Percentiles rank a stretch among this genome's conserved stretches.
Evolutionary conservation across 2,113 vertebrate genomes (phyloP).

Genomic region (Pseudolaguvia tuberculata): DNA sequence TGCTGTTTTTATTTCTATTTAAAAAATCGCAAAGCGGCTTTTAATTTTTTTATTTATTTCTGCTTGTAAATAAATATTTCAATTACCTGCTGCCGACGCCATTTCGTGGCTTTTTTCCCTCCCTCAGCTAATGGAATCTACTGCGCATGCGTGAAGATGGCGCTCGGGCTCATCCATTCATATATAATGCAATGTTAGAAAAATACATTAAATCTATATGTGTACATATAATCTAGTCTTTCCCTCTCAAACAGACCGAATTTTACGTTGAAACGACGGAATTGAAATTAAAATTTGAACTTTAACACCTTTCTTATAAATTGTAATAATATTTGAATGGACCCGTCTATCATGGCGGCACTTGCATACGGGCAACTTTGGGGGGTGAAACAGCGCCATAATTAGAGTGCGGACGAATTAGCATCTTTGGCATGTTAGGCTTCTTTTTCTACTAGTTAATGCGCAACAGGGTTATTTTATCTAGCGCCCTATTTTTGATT

Average conservation of each 20-base stretch:
- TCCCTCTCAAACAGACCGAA: no score
- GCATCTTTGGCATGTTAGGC: no score
- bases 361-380: neutral
- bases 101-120: constrained; percentile 45
- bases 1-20: no score
- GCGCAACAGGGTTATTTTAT: no score
- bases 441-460: neutral
- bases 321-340: neutral
- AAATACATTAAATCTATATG: neutral
- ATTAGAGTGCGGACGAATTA: neutral
- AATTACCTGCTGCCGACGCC: constrained; percentile 54
- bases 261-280: neutral
- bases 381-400: neutral
- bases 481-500: no score
- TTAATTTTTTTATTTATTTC: neutral
- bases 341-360: neutral
- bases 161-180: constrained; percentile 15
- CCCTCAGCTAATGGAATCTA: neutral
- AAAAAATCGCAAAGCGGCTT: no score
- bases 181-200: no score
- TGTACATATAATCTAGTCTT: neutral
- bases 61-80: neutral
- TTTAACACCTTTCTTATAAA: neutral
- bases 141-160: constrained; percentile 42
- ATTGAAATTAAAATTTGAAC: no score